Conservation (phyloP, 2,888 invertebrate genomes). For the Antheraea yamamai region DNA sequence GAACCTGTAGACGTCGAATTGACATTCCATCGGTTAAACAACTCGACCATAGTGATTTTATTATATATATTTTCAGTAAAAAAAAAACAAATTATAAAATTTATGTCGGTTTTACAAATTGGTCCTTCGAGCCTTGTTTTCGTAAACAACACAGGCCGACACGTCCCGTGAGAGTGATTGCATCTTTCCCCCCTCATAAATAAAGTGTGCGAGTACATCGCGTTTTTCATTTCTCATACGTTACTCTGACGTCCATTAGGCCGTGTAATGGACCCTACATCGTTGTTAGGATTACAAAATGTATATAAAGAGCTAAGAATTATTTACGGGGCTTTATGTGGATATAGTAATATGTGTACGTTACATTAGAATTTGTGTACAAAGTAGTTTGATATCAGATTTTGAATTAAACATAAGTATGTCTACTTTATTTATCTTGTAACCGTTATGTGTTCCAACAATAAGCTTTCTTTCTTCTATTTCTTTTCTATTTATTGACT, state of each 20-base stretch:
- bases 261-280: constrained; percentile 36
- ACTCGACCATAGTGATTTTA: no score
- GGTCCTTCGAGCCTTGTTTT: constrained; percentile 10
- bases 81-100: background rate
- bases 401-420: no score
- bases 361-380: no score
- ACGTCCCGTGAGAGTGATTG: constrained; percentile 12
- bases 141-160: constrained; percentile 13
- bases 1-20: no score
- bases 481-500: no score
- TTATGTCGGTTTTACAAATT: constrained; percentile 8
- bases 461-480: no score
- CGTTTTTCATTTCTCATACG: constrained; percentile 29
- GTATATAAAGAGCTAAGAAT: background rate
- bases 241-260: constrained; percentile 37
- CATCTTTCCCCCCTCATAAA: constrained; percentile 25
- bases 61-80: background rate
- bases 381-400: no score
- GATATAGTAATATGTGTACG: no score
- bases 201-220: constrained; percentile 19
- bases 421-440: no score
- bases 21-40: no score
- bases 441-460: no score
- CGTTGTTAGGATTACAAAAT: constrained; percentile 15
- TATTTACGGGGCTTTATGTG: background rate